A percentile compares a stretch with the other conserved stretches of the same genome.
phyloP scores from a whole-genome alignment of 2,797 vertebrate species.

The Brotula barbata region DNA sequence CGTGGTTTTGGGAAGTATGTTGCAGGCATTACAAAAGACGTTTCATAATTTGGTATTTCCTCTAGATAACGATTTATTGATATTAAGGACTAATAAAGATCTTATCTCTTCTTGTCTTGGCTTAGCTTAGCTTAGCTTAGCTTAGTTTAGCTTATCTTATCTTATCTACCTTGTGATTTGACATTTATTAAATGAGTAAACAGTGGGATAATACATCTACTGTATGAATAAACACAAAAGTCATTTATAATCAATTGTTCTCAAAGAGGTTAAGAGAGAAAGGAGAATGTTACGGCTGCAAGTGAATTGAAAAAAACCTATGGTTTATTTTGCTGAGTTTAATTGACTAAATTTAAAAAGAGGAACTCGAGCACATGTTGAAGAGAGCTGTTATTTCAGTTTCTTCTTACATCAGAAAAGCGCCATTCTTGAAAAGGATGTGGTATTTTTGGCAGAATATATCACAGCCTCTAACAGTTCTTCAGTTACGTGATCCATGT shows the following conservation, averaged over 20 bases:
- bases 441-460: not conserved
- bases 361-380: not conserved
- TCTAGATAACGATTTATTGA: too few species aligned
- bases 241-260: too few species aligned
- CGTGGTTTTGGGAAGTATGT: not conserved
- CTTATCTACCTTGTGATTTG: not conserved
- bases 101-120: too few species aligned
- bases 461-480: not conserved
- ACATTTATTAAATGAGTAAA: not conserved
- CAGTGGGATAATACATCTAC: too few species aligned
- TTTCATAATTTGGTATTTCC: conserved; percentile 23
- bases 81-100: too few species aligned
- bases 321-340: too few species aligned
- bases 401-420: not conserved
- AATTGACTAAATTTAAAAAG: too few species aligned
- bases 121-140: too few species aligned
- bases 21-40: conserved; percentile 27
- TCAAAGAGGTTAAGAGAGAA: not conserved
- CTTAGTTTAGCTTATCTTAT: too few species aligned
- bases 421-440: not conserved
- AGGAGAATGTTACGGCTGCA: not conserved
- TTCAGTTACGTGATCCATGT: too few species aligned
- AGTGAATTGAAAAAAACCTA: too few species aligned
- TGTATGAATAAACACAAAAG: too few species aligned
- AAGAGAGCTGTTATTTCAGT: not conserved